Evolutionary conservation across 2,888 invertebrate species (phyloP), one percentile per base, ranked within the genome.

Genomic region (Andrena trimmerana): DNA sequence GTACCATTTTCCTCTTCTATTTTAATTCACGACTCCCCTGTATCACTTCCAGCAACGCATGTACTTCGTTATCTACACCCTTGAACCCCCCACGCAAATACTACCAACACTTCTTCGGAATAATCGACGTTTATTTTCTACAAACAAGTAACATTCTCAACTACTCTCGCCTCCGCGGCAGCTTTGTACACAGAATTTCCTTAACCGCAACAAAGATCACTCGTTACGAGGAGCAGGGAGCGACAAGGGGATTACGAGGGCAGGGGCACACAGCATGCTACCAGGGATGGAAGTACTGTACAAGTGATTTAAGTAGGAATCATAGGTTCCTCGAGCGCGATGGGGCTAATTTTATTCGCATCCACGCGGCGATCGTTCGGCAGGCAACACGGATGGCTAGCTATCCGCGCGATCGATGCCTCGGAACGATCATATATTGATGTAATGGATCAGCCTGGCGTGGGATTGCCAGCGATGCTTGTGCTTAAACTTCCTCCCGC

Each of bases 401-500:
- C 27, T 33, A 42, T 29, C 52, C n/a, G 7, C 52, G 54, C 13
- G n/a, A 54, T 13, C 16, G 1, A 16, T 10, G 2, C 27, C 7
- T 29, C 48, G 29, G n/a, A 7, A 36, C 31, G 85, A 59, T 91
- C 84, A 90, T 76, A 89, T 60, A 27, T 86, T 70, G 8, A 90
- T 76, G 54, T 69, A 76, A 54, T 90, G 90, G 67, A 89, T 84
- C n/a, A 83, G 52, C 68, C 81, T 87, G 3, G 87, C 85, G 77
- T 92, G 92, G n/a, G 90, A 91, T 16, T 89, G 89, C 90, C 88
- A 90, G 2, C 91, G 91, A 67, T 92, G 90, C 65, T 92, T 92
- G 82, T 92, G 91, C 79, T 92, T 93, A 88, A 93, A 92, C 36
- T 87, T 87, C 72, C 93, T 90, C 27, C 92, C 92, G 70, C 91